Percentiles rank a stretch among this genome's conserved stretches.
Evolutionary conservation across 2,113 vertebrate species (phyloP).

Genomic region (Nipponia nippon): DNA sequence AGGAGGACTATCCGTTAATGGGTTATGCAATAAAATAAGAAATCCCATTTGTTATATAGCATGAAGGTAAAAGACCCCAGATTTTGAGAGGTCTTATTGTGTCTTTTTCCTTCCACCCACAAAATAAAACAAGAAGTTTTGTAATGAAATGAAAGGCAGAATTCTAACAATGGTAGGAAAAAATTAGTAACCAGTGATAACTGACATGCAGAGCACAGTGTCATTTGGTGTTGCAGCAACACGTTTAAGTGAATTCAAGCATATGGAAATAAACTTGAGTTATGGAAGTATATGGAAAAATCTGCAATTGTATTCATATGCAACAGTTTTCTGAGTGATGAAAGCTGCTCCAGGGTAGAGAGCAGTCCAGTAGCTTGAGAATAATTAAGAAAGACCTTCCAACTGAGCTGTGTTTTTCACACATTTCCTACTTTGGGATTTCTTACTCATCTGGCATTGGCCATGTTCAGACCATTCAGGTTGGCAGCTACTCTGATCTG

Average conservation of each 20-base stretch:
- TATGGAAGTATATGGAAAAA: neutral
- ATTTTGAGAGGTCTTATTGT: neutral
- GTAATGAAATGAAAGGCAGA: neutral
- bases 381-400: neutral
- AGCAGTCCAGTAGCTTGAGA: neutral
- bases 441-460: neutral
- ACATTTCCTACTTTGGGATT: neutral
- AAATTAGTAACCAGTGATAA: neutral
- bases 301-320: neutral
- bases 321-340: neutral
- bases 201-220: neutral
- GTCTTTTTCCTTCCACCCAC: neutral
- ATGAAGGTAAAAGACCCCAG: neutral
- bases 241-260: neutral
- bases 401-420: neutral
- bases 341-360: neutral
- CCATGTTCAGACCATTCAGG: neutral
- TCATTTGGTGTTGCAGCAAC: neutral
- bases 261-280: neutral
- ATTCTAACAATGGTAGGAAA: neutral
- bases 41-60: neutral
- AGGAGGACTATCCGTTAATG: neutral
- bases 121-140: neutral
- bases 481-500: neutral
- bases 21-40: neutral